Evolutionary conservation across 2,797 vertebrate genomes (phyloP), one percentile per base, ranked within the genome.

Genomic region (Adrianichthys oophorus): DNA sequence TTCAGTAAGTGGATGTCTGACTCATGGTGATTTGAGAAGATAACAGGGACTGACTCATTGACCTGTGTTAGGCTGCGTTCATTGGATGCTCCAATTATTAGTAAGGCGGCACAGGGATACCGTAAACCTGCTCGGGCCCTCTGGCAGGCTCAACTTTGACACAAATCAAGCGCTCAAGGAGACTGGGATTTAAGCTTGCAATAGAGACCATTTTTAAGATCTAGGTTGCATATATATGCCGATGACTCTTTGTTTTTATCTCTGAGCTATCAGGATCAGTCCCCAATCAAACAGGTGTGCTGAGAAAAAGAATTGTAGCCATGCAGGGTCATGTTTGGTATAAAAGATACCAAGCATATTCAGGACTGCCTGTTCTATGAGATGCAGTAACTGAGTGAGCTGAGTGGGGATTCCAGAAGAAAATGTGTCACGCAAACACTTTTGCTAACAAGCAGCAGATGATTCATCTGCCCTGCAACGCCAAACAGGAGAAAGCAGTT

Each of bases 351-450:
- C 51, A 70, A 78, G 51, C 60, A 60, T 61, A 54, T 45, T 48
- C 49, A 47, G 62, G 2, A 14, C 68, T 62, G 69, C 63, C 75
- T 47, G 67, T 44, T 70, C 77, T 67, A 2, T 49, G 1, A 74
- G 79, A 49, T 59, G 55, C 65, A 52, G 56, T 68, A 74, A 84
- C 80, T 56, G 79, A 85, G 55, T 52, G 67, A 66, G 67, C 56
- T 62, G 64, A 83, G 74, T 53, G 80, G 77, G 78, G 78, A 84
- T 65, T 85, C 76, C 63, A 65, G 76, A 62, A 84, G 86, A 80
- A 90, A 89, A 85, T 76, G 84, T 90, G 89, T 90, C 86, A 86
- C 66, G 59, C 58, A 77, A 75, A 64, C 70, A 80, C 78, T 82
- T 77, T 86, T 67, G 58, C 73, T 82, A 79, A 85, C 81, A 75